phyloP scores from a whole-genome alignment of 2,113 vertebrate species.

The Onychostoma macrolepis region DNA sequence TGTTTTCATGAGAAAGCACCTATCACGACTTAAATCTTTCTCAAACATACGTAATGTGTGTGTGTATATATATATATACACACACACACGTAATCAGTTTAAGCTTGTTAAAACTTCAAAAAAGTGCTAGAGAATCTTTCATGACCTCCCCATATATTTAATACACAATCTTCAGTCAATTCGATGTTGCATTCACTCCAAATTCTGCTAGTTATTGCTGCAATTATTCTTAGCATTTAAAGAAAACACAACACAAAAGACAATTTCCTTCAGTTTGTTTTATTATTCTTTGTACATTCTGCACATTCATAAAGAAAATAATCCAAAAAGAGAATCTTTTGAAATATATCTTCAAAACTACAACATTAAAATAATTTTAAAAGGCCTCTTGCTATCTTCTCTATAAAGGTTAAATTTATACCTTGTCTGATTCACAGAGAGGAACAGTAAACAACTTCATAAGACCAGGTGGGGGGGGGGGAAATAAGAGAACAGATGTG shows the following conservation, averaged over 20 bases:
- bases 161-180: no score
- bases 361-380: conserved; percentile 67
- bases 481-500: neutral
- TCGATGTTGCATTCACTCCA: neutral
- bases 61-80: no score
- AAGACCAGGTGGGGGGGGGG: neutral
- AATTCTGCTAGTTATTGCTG: neutral
- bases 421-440: conserved; percentile 61
- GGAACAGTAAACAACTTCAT: conserved; percentile 38
- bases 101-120: no score
- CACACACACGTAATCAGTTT: no score
- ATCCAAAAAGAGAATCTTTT: conserved; percentile 59
- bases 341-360: conserved; percentile 58
- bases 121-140: no score
- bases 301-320: conserved; percentile 69
- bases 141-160: no score
- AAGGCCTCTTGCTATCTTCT: conserved; percentile 57
- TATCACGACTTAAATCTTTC: no score
- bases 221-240: neutral
- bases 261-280: conserved; percentile 69
- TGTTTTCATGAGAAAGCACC: neutral
- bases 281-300: conserved; percentile 77
- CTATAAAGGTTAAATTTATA: conserved; percentile 63
- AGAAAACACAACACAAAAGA: conserved; percentile 36
- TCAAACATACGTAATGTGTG: no score